Base-by-base conservation (phyloP, 2,797 vertebrate genomes). In the Thunnus albacares region DNA sequence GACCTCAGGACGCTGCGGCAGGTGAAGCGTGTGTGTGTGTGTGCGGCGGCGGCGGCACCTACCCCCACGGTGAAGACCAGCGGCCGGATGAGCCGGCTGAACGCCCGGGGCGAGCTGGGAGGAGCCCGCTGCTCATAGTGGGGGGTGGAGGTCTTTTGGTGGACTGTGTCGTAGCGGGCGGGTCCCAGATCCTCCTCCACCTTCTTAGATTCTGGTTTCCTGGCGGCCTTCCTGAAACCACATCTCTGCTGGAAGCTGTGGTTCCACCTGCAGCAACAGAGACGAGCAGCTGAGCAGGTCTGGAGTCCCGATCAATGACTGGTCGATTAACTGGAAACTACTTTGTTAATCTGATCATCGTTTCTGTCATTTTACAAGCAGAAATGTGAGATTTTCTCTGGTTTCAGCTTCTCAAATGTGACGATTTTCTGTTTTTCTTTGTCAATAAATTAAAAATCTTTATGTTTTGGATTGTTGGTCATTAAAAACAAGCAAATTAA, bases 21-120 rank as follows among this genome's bases (percentile, higher is more conserved):
- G 26, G 51, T 7, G 1, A 28, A 3, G 9, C 35, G 6, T 1
- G 35, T 33, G 30, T 9, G 1, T 1, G 28, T 28, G n/a, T n/a
- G 24, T 24, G 24, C 1, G 28, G 28, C 28, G 1, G n/a, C 3
- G 20, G 38, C 14, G 1, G 8, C 51, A 74, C 87, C 93, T 96
- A 99, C 98, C 97, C 97, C 98, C 18, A 98, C 77, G 5, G 97
- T 96, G 87, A 99, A 99, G 67, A 97, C 57, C 0, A 98, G 82
- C 0, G 98, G 98, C 55, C 93, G 96, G 71, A 98, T 4, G 12
- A 98, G 95, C 28, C 91, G 95, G 43, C 94, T 64, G n/a, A 96
- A 88, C 3, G 95, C 79, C 13, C 93, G 92, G 0, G 93, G 89
- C 11, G 95, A 77, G 2, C 80, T 45, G 4, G 86, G 86, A 6